phyloP scores from a whole-genome alignment of 2,113 vertebrate genomes.

The Tragelaphus strepsiceros region DNA sequence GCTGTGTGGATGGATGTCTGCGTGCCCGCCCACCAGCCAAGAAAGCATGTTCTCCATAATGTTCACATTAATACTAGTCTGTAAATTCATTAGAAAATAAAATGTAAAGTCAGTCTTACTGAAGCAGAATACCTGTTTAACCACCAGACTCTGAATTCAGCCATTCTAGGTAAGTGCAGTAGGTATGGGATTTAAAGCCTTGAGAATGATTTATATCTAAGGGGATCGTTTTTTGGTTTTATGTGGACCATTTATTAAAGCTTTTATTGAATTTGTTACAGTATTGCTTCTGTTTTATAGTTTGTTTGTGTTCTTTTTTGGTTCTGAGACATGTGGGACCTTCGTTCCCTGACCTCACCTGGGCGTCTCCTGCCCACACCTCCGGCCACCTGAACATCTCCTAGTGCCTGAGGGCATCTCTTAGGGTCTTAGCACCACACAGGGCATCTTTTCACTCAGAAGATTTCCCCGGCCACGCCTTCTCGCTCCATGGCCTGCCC shows the following conservation, averaged over 20 bases:
- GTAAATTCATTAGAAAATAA: neutral
- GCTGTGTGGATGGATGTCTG: neutral
- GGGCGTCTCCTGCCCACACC: neutral
- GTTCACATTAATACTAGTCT: neutral
- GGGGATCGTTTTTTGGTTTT: neutral
- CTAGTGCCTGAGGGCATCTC: neutral
- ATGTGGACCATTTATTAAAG: neutral
- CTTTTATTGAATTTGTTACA: neutral
- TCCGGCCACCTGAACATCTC: neutral
- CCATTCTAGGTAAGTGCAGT: neutral
- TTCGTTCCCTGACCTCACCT: neutral
- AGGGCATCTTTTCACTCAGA: neutral
- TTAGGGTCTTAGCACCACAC: neutral
- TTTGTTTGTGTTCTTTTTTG: neutral
- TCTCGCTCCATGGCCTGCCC: accelerated
- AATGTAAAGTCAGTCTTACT: neutral
- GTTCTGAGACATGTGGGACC: neutral
- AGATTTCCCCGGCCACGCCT: neutral
- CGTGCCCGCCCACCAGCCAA: neutral
- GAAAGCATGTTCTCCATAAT: neutral
- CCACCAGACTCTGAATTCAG: neutral
- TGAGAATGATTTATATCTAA: neutral
- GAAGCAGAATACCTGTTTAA: neutral
- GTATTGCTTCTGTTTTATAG: neutral
- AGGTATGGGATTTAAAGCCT: neutral